Percentiles rank a stretch among this genome's conserved stretches.
Evolutionary conservation across 2,888 invertebrate genomes (phyloP).

Genomic region (Diarsia rubi): DNA sequence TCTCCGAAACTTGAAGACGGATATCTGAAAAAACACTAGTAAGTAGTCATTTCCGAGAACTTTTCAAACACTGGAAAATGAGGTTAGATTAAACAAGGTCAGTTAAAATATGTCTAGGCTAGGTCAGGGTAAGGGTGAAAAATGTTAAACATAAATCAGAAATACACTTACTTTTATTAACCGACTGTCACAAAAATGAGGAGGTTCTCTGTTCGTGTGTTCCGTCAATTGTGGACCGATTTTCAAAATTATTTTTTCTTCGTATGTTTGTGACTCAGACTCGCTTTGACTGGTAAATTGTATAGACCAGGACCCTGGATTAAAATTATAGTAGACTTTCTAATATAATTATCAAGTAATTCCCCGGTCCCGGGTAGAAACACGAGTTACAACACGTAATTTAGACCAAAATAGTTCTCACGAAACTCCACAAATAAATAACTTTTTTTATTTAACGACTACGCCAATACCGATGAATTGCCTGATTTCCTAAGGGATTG

Average conservation of each 20-base stretch:
- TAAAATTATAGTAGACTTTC: too few relatives aligned
- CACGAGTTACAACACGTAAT: not conserved
- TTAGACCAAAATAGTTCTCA: not conserved
- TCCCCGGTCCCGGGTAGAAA: not conserved
- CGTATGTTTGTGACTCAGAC: not conserved
- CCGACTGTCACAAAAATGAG: too few relatives aligned
- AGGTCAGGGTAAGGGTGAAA: too few relatives aligned
- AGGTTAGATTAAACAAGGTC: too few relatives aligned
- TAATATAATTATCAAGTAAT: too few relatives aligned
- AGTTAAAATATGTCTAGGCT: too few relatives aligned
- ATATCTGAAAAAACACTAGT: not conserved
- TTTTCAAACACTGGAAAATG: not conserved
- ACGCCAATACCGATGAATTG: conserved; percentile 8
- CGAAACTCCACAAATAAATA: not conserved
- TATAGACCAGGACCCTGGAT: too few relatives aligned
- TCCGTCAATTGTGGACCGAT: too few relatives aligned
- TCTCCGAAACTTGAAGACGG: not conserved
- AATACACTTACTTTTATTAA: too few relatives aligned
- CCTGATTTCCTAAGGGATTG: conserved; percentile 27
- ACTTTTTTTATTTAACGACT: not conserved
- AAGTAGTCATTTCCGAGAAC: not conserved
- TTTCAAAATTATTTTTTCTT: too few relatives aligned
- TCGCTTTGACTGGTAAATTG: not conserved
- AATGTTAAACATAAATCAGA: too few relatives aligned
- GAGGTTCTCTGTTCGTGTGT: too few relatives aligned